Percentiles rank a stretch among this genome's conserved stretches.
These are phyloP conservation scores for Zygogramma bicolorata DNA, from an alignment of 2,888 invertebrate genomes.

Conservation along the genomic window DNA sequence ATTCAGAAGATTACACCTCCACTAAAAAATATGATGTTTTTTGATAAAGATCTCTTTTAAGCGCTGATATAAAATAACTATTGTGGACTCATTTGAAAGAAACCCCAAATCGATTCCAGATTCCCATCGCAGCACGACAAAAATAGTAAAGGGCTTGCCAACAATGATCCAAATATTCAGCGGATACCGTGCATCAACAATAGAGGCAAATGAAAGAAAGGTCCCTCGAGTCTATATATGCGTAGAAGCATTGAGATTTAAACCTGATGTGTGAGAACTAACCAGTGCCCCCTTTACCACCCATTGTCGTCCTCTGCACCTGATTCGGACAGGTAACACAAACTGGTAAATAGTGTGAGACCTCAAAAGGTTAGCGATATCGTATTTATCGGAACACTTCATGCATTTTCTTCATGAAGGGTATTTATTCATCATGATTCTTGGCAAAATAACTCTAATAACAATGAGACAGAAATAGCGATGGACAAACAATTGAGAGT, in stretches of 20 bases:
- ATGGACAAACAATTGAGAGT: not conserved
- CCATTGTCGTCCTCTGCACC: conserved; percentile 31
- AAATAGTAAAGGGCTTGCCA: not conserved
- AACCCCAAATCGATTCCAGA: too few relatives aligned
- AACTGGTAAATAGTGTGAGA: conserved; percentile 16
- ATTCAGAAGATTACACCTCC: too few relatives aligned
- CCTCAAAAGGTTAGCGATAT: not conserved
- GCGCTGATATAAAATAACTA: too few relatives aligned
- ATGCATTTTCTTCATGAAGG: too few relatives aligned
- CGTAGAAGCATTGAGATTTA: conserved; percentile 18
- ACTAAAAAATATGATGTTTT: too few relatives aligned
- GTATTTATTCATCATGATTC: too few relatives aligned
- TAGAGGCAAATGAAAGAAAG: conserved; percentile 4
- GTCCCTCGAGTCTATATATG: conserved; percentile 20
- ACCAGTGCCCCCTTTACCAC: conserved; percentile 22
- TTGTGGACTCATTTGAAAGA: too few relatives aligned
- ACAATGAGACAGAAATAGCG: not conserved
- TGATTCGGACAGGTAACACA: conserved; percentile 39
- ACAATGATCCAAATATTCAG: not conserved
- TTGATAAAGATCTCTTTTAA: too few relatives aligned
- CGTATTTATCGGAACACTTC: not conserved
- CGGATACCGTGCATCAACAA: conserved; percentile 5
- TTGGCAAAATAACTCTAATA: too few relatives aligned
- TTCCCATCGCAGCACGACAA: too few relatives aligned
- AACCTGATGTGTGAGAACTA: conserved; percentile 29